Evolutionary conservation across 2,888 invertebrate species (phyloP).

Genomic region (Neoascia interrupta): DNA sequence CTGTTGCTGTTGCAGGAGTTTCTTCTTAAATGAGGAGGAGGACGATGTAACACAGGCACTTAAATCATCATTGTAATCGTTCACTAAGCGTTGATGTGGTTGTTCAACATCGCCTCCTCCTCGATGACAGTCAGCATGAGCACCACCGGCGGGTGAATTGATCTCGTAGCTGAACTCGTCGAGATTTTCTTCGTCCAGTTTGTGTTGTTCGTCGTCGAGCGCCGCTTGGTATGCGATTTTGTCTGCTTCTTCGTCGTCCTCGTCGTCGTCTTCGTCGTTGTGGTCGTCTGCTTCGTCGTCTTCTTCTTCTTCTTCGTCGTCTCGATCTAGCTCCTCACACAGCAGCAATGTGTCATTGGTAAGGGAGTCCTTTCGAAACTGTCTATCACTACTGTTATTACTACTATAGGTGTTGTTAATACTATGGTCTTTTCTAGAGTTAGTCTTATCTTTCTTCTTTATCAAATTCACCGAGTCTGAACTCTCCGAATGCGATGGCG

Average conservation of each 20-base stretch:
- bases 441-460: constrained; percentile 71
- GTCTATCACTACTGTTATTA: constrained; percentile 71
- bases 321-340: constrained; percentile 77
- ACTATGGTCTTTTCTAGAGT: constrained; percentile 72
- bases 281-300: constrained; percentile 65
- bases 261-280: constrained; percentile 52
- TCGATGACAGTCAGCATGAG: constrained; percentile 49
- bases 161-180: constrained; percentile 65
- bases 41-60: constrained; percentile 71
- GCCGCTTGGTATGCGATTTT: constrained; percentile 68
- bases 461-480: constrained; percentile 77
- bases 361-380: constrained; percentile 76
- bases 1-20: constrained; percentile 59
- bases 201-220: constrained; percentile 52
- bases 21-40: constrained; percentile 70
- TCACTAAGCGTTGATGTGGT: constrained; percentile 59
- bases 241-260: constrained; percentile 63
- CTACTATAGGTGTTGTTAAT: constrained; percentile 78
- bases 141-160: constrained; percentile 23
- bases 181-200: constrained; percentile 67
- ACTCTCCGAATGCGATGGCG: constrained; percentile 77
- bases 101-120: constrained; percentile 66
- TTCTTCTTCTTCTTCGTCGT: constrained; percentile 72
- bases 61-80: constrained; percentile 71
- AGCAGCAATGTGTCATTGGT: constrained; percentile 77